Conservation (phyloP, 2,888 invertebrate genomes). For the Eueremaeus valkanovi region DNA sequence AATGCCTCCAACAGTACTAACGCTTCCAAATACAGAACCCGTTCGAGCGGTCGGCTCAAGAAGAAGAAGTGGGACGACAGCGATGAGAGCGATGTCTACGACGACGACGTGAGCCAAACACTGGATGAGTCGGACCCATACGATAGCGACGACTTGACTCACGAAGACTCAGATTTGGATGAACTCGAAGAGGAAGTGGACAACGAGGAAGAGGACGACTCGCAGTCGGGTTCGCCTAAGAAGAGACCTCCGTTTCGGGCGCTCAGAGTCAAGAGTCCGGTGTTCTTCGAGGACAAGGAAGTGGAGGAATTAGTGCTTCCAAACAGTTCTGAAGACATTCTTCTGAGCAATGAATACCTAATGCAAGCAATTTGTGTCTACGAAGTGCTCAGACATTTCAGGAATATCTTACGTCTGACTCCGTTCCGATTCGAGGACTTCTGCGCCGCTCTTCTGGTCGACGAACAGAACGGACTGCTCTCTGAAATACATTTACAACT, state of each 20-base stretch:
- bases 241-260: slow-evolving; percentile 25
- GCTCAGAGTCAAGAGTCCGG: slow-evolving; percentile 18
- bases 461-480: slow-evolving; percentile 85
- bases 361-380: slow-evolving; percentile 82
- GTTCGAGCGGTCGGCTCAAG: slow-evolving; percentile 14
- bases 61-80: slow-evolving; percentile 33
- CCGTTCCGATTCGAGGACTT: slow-evolving; percentile 95
- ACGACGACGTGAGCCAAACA: slow-evolving; percentile 44
- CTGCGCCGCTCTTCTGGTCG: slow-evolving; percentile 83
- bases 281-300: slow-evolving; percentile 35
- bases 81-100: slow-evolving; percentile 44
- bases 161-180: slow-evolving; percentile 40
- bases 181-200: slow-evolving; percentile 39
- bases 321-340: slow-evolving; percentile 80
- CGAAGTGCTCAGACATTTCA: slow-evolving; percentile 89
- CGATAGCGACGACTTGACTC: slow-evolving; percentile 29
- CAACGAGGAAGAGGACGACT: slow-evolving; percentile 31
- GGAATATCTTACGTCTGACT: slow-evolving; percentile 76
- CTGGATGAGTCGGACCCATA: slow-evolving; percentile 39
- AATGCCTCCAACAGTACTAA: slow-evolving; percentile 28
- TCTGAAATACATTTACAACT: slow-evolving; percentile 92
- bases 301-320: slow-evolving; percentile 58
- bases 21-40: slow-evolving; percentile 19
- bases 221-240: background rate
- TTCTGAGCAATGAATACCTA: slow-evolving; percentile 70